These are phyloP conservation scores for Parochlus steinenii DNA, from an alignment of 2,888 invertebrate species.

Conservation along the genomic window DNA sequence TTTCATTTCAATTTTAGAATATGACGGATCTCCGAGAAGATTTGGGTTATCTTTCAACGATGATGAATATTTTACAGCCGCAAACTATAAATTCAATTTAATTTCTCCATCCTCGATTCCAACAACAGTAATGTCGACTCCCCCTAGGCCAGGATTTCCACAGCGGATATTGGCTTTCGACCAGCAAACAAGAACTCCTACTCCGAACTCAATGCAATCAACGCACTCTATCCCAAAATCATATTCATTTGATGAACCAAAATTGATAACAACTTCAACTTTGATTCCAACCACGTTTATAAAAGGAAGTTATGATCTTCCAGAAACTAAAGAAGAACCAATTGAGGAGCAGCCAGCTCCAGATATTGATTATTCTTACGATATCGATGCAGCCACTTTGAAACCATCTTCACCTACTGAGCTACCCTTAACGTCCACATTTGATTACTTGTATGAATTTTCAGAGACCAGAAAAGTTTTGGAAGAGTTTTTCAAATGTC, in stretches of 20 bases:
- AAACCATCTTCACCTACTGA: conserved; percentile 8
- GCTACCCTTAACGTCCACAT: conserved; percentile 37
- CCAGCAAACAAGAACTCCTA: not conserved
- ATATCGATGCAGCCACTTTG: not conserved
- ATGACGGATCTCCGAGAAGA: conserved; percentile 73
- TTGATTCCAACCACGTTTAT: conserved; percentile 10
- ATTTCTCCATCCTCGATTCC: conserved; percentile 19
- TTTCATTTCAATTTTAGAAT: conserved; percentile 72
- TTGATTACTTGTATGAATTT: conserved; percentile 80
- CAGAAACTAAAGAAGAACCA: not conserved
- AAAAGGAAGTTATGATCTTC: conserved; percentile 5
- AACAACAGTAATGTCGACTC: conserved; percentile 34
- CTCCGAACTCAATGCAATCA: not conserved
- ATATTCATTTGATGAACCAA: conserved; percentile 5
- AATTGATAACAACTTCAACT: not conserved
- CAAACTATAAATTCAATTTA: conserved; percentile 21
- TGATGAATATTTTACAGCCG: conserved; percentile 9
- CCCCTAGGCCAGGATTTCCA: conserved; percentile 76
- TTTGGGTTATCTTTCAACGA: conserved; percentile 45
- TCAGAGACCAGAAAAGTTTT: conserved; percentile 81
- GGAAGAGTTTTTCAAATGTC: conserved; percentile 80
- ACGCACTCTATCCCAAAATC: not conserved
- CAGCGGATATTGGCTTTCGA: conserved; percentile 30
- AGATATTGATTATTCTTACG: not conserved
- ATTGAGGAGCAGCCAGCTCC: conserved; percentile 2